A percentile compares a stretch with the other conserved stretches of the same genome.
phyloP scores from a whole-genome alignment of 2,888 invertebrate genomes.

The Tetanocera ferruginea region DNA sequence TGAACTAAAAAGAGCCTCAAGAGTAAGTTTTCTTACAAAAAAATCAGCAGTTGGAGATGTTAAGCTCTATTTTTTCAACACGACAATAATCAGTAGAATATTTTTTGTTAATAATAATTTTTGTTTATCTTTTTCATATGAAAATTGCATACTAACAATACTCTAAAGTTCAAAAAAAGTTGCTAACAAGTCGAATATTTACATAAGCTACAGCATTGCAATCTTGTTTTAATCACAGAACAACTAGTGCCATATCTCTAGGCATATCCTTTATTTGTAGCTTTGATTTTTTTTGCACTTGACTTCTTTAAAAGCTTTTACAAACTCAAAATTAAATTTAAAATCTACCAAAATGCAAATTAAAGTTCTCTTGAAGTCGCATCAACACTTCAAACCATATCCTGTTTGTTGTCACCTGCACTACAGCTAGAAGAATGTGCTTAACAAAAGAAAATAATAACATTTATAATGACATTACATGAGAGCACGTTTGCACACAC shows the following conservation, averaged over 20 bases:
- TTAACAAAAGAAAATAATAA: conserved; percentile 30
- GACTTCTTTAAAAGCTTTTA: not conserved
- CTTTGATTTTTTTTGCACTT: not conserved
- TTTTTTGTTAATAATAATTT: no score
- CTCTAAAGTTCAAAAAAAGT: no score
- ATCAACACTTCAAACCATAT: conserved; percentile 4
- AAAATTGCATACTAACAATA: no score
- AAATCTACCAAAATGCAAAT: not conserved
- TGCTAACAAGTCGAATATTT: no score
- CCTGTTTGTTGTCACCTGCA: conserved; percentile 21
- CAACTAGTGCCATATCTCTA: not conserved
- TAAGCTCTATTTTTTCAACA: no score
- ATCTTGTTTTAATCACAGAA: no score
- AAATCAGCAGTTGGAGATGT: no score
- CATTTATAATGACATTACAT: conserved; percentile 36
- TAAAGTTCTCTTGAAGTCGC: conserved; percentile 3
- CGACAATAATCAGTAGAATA: no score
- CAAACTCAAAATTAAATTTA: not conserved
- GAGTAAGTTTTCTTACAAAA: no score
- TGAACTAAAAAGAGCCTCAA: no score
- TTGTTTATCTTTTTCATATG: no score
- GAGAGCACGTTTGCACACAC: not conserved
- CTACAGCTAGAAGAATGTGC: not conserved
- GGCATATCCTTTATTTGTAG: not conserved
- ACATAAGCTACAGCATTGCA: no score